phyloP scores from a whole-genome alignment of 2,888 invertebrate species.

The Catocala nupta region DNA sequence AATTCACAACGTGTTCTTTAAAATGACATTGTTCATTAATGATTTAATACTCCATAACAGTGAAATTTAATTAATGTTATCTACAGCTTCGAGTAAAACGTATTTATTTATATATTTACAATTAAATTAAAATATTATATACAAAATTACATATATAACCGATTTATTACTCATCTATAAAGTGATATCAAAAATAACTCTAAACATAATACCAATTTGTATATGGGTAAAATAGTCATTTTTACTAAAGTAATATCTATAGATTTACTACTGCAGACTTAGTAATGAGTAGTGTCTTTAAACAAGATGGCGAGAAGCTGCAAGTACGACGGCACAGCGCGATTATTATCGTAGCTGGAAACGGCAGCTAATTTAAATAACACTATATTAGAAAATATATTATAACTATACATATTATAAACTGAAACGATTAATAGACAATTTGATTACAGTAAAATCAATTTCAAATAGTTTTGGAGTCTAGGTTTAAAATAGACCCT shows the following conservation, averaged over 20 bases:
- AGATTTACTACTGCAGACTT: conserved; percentile 35
- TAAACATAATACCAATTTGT: neutral
- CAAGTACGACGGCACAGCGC: conserved; percentile 38
- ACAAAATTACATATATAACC: neutral
- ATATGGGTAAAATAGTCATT: neutral
- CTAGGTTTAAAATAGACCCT: conserved; percentile 24
- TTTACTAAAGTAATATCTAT: conserved; percentile 20
- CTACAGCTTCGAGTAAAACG: too few species aligned
- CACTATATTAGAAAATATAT: neutral
- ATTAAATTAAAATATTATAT: too few species aligned
- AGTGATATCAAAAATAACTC: neutral
- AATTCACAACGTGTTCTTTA: too few species aligned
- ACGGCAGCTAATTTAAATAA: conserved; percentile 4
- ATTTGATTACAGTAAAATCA: neutral
- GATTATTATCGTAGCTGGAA: conserved; percentile 24
- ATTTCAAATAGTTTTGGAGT: neutral
- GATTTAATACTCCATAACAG: too few species aligned
- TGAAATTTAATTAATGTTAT: too few species aligned
- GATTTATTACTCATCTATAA: neutral
- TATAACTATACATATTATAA: too few species aligned
- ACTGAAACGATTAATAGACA: neutral
- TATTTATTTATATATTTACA: too few species aligned
- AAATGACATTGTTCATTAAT: too few species aligned
- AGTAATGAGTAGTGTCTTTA: conserved; percentile 53
- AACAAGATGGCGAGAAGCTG: conserved; percentile 73